These are phyloP conservation scores for Lepidurus arcticus DNA, from an alignment of 1,140 invertebrate species.

Conservation along the genomic window DNA sequence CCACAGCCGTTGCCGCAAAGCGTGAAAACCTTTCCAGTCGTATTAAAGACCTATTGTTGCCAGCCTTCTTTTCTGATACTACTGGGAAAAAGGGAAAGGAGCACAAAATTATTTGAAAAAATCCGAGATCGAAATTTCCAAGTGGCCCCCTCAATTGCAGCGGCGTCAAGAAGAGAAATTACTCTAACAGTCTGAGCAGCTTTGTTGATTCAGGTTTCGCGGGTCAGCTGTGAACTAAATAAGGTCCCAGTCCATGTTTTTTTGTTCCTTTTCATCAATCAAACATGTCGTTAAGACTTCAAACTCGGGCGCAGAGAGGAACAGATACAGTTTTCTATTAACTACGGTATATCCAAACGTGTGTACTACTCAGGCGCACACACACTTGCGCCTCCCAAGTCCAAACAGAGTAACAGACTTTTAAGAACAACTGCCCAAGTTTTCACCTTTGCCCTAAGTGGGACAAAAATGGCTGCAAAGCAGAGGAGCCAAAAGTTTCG, in stretches of 20 bases:
- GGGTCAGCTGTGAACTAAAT: neutral
- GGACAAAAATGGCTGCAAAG: neutral
- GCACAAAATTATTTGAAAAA: neutral
- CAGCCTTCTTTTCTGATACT: neutral
- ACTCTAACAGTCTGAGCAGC: neutral
- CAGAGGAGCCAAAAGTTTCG: neutral
- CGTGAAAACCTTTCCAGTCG: slow-evolving; percentile 18
- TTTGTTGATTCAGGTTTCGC: neutral
- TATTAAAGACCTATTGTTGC: slow-evolving; percentile 15
- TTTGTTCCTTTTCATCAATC: neutral
- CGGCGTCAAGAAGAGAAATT: slow-evolving; percentile 11
- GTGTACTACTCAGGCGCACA: neutral
- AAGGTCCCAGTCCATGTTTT: neutral
- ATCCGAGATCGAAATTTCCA: neutral
- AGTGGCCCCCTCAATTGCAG: neutral
- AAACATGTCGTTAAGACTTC: neutral
- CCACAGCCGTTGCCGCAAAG: slow-evolving; percentile 5
- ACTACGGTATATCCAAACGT: neutral
- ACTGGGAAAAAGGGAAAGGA: neutral
- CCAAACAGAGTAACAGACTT: neutral
- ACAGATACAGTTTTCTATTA: neutral
- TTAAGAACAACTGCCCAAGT: neutral
- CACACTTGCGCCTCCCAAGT: neutral
- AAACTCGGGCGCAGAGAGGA: neutral
- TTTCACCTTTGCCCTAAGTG: neutral